phyloP scores from a whole-genome alignment of 2,888 invertebrate species.

The Drosophila acutilabella region DNA sequence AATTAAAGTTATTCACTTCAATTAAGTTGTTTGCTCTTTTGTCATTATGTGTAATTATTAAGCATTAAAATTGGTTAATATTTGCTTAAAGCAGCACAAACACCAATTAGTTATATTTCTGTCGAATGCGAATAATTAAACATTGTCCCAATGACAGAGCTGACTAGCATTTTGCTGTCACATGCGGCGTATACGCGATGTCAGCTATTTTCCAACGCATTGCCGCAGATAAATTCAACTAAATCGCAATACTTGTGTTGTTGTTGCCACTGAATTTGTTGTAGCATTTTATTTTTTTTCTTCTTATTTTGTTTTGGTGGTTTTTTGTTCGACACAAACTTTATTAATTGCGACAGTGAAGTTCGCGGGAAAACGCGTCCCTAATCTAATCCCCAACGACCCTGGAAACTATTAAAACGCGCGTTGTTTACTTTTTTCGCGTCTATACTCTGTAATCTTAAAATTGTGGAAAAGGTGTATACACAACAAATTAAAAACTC shows the following conservation, averaged over 20 bases:
- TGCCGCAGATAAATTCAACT: constrained; percentile 47
- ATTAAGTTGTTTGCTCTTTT: no score
- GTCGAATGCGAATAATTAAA: constrained; percentile 8
- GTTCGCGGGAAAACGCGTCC: constrained; percentile 39
- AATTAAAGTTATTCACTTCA: no score
- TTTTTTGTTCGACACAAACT: constrained; percentile 61
- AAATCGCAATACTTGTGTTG: constrained; percentile 9
- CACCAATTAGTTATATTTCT: constrained; percentile 27
- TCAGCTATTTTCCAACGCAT: constrained; percentile 51
- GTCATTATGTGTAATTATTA: background rate
- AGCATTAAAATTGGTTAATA: background rate
- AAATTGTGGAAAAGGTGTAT: background rate
- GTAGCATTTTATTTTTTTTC: constrained; percentile 9
- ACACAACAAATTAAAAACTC: no score
- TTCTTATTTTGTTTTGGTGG: constrained; percentile 16
- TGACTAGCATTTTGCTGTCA: constrained; percentile 24
- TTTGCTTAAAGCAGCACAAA: constrained; percentile 37
- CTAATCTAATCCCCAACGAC: constrained; percentile 33
- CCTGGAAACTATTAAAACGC: constrained; percentile 53
- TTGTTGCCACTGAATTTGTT: constrained; percentile 11
- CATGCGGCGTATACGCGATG: constrained; percentile 56
- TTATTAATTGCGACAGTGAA: constrained; percentile 77
- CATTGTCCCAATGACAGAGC: constrained; percentile 44
- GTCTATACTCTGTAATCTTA: constrained; percentile 8
- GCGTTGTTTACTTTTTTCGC: constrained; percentile 38